These are phyloP conservation scores for Tribolium castaneum DNA, from an alignment of 1,140 invertebrate species.

Conservation along the genomic window DNA sequence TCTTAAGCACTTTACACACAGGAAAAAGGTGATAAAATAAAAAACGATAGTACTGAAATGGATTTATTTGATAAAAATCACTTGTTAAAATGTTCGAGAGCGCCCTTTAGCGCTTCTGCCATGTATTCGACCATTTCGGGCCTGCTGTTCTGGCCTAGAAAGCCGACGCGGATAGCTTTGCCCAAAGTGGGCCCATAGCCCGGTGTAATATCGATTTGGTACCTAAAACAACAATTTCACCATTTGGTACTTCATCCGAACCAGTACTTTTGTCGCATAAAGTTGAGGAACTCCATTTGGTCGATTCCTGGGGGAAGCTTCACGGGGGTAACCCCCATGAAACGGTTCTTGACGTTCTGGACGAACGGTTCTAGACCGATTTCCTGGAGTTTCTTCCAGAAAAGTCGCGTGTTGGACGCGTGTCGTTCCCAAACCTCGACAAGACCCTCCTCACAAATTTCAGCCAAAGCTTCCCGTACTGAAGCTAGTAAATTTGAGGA, in stretches of 20 bases:
- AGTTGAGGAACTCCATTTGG: background rate
- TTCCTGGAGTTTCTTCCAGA: conserved; percentile 18
- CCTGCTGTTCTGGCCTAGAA: conserved; percentile 6
- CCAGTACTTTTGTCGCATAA: background rate
- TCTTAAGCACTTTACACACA: too few species aligned
- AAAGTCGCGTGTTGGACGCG: background rate
- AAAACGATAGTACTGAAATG: too few species aligned
- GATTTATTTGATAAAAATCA: background rate
- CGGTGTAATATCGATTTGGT: conserved; percentile 10
- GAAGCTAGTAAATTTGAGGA: conserved; percentile 2
- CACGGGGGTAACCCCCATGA: conserved; percentile 21
- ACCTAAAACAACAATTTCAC: conserved; percentile 16
- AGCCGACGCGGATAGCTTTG: conserved; percentile 18
- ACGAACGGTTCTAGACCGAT: conserved; percentile 19
- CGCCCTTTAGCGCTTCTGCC: background rate
- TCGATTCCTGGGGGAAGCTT: background rate
- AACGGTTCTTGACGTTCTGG: conserved; percentile 30
- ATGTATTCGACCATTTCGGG: conserved; percentile 16
- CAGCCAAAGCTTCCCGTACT: conserved; percentile 26
- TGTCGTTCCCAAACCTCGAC: conserved; percentile 24
- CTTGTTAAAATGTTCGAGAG: background rate
- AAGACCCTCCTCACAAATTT: conserved; percentile 39
- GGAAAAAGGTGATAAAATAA: too few species aligned
- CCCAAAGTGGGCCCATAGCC: conserved; percentile 2
- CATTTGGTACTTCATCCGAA: background rate